These are phyloP conservation scores for Rhabdophis nuchalis DNA, from an alignment of 2,797 vertebrate genomes.

Conservation along the genomic window DNA sequence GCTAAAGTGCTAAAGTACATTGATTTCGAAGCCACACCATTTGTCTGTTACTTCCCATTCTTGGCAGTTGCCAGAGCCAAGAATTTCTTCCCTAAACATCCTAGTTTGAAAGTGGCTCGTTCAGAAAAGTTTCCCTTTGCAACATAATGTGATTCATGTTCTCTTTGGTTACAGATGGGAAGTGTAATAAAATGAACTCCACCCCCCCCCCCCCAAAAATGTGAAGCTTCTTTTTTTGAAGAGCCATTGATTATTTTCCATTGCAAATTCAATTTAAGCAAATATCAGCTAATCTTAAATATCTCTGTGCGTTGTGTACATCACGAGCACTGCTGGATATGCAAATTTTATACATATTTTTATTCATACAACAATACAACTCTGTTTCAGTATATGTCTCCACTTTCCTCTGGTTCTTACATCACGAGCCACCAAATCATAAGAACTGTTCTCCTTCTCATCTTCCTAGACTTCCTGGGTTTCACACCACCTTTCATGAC, in stretches of 20 bases:
- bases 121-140: neutral
- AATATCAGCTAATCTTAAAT: neutral
- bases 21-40: accelerated
- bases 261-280: neutral
- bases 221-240: neutral
- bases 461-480: neutral
- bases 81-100: neutral
- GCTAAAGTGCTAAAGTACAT: conserved; percentile 2
- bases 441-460: neutral
- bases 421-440: neutral
- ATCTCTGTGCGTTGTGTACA: neutral
- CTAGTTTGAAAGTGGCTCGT: neutral
- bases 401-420: neutral
- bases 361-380: neutral
- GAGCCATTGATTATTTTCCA: neutral
- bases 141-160: neutral
- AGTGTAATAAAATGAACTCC: neutral
- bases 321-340: neutral
- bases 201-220: neutral
- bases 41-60: neutral
- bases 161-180: neutral
- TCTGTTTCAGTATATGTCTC: neutral
- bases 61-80: neutral
- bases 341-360: neutral
- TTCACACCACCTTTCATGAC: neutral